Percentiles rank a stretch among this genome's conserved stretches.
Evolutionary conservation across 2,113 vertebrate genomes (phyloP).

Genomic region (Agapornis roseicollis): DNA sequence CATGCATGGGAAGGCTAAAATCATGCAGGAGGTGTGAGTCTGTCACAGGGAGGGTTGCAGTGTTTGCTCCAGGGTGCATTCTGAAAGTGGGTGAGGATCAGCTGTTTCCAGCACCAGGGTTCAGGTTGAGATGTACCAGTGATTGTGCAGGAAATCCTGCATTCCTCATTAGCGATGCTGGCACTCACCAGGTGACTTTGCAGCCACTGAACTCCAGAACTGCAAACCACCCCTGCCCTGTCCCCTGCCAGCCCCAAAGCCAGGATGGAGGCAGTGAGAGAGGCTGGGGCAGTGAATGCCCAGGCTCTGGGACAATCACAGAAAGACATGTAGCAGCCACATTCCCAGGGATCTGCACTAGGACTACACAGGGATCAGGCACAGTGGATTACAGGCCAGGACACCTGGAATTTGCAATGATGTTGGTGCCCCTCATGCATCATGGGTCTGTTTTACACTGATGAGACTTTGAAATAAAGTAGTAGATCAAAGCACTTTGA

Average conservation of each 20-base stretch:
- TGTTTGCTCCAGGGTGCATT: not conserved
- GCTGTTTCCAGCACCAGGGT: not conserved
- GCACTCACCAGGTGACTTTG: not conserved
- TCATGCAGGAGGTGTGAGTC: not conserved
- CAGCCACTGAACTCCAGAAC: not conserved
- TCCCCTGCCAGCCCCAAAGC: not conserved
- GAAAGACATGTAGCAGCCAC: no score
- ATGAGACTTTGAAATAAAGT: not conserved
- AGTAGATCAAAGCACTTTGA: not conserved
- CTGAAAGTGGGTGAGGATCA: no score
- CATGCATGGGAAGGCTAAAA: not conserved
- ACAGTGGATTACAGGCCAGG: not conserved
- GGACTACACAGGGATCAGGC: not conserved
- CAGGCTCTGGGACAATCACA: not conserved
- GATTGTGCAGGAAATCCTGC: not conserved
- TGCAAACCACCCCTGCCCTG: not conserved
- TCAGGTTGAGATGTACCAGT: not conserved
- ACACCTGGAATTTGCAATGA: rapidly evolving
- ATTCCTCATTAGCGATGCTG: not conserved
- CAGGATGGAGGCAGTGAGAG: not conserved
- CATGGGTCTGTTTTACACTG: not conserved
- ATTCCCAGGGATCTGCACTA: not conserved
- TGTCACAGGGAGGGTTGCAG: rapidly evolving
- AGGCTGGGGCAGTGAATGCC: not conserved
- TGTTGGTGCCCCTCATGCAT: not conserved